These are phyloP conservation scores for Nibea albiflora DNA, from an alignment of 2,113 vertebrate species.

Conservation along the genomic window DNA sequence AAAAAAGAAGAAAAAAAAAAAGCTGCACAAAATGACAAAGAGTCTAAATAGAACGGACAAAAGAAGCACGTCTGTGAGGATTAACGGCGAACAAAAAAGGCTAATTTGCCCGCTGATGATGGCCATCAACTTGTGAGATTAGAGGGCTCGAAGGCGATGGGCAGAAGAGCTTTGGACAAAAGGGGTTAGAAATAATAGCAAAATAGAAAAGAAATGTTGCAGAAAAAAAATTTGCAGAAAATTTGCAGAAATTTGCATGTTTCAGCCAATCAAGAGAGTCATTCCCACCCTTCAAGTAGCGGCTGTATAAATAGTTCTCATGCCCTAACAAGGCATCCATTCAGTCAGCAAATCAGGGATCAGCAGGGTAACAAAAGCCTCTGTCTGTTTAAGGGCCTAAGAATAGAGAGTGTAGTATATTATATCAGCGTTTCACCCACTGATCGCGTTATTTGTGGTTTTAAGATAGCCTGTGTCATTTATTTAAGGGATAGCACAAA, in stretches of 20 bases:
- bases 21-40: constrained; percentile 2
- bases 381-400: too few relatives aligned
- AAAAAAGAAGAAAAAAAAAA: too few relatives aligned
- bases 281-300: too few relatives aligned
- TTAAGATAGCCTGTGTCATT: neutral
- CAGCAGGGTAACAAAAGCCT: too few relatives aligned
- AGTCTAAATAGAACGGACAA: constrained; percentile 34
- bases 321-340: neutral
- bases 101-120: constrained; percentile 53
- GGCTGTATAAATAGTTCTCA: neutral
- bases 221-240: too few relatives aligned
- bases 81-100: constrained; percentile 50
- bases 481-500: neutral
- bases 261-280: neutral
- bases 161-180: constrained; percentile 45
- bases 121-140: constrained; percentile 46
- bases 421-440: too few relatives aligned
- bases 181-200: constrained; percentile 1
- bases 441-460: too few relatives aligned
- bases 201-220: neutral
- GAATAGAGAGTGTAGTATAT: too few relatives aligned
- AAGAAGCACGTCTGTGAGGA: constrained; percentile 40
- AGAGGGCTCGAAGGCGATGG: constrained; percentile 18
- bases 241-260: neutral
- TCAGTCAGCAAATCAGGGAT: too few relatives aligned